Evolutionary conservation across 1,140 invertebrate genomes (phyloP), one percentile per base, ranked within the genome.

Genomic region (Aricia agestis): DNA sequence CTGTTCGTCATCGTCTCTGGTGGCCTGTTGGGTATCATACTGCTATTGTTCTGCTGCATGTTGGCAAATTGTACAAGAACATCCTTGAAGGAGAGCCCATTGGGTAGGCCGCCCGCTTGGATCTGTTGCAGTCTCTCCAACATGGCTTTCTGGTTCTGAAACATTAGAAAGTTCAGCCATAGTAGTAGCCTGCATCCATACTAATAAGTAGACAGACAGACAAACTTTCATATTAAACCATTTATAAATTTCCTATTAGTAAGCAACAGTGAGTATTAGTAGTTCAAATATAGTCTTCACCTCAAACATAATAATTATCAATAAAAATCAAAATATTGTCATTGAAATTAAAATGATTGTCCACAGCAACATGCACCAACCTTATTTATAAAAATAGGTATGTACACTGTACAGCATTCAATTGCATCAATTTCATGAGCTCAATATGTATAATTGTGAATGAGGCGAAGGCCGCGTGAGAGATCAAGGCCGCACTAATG

Each of bases 1-100:
- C 86, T 72, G 19, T 73, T 80, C 9, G 79, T 72, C 45, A 86
- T 77, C 11, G 81, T 76, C 11, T 90, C 87, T 41, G 81, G 69
- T 0, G 82, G 83, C 58, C 85, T 76, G 68, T 67, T 77, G 4
- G 86, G 82, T 67, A 89, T 81, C 11, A 85, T 74, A 0, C 81
- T 79, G 0, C 81, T 42, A n/a, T 79, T 85, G 7, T 72, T 73
- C 61, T 90, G 89, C 67, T 91, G 89, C 84, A 93, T 87, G 85
- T 95, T 96, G 1, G 95, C 95, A 81, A 96, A 95, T 80, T 96
- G 95, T 4, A 96, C 93, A n/a, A 96, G 91, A 18, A 96, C 95
- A 76, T 96, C 95, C 82, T 96, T 96, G 82, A 95, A 96, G 71
- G 94, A 95, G 72, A 93, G 76, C 1, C 89, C 86, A 68, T 91